Percentiles rank a stretch among this genome's conserved stretches.
These are phyloP conservation scores for Amblyjoppa proteus DNA, from an alignment of 2,888 invertebrate genomes.

Conservation along the genomic window DNA sequence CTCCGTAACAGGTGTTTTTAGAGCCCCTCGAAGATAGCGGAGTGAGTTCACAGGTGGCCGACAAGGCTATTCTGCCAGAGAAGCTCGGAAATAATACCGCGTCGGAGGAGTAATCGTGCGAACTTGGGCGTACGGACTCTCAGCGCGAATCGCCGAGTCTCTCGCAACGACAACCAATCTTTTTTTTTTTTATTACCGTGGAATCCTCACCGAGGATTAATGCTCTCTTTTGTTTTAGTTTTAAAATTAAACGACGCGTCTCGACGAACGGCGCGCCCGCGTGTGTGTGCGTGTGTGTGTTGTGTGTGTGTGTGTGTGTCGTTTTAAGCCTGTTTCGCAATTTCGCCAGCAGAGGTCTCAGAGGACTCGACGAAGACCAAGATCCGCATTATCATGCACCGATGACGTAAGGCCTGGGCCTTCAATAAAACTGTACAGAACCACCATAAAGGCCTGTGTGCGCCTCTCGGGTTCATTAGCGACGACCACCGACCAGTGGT, in stretches of 20 bases:
- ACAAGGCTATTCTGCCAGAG: not conserved
- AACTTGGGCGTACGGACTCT: not conserved
- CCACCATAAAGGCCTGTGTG: constrained; percentile 71
- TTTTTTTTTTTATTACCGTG: not conserved
- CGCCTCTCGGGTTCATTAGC: constrained; percentile 72
- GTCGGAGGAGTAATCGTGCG: not conserved
- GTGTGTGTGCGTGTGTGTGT: not conserved
- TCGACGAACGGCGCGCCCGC: not conserved
- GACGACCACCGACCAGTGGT: constrained; percentile 46
- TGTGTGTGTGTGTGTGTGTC: not conserved
- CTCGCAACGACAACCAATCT: not conserved
- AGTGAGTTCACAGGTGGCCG: constrained; percentile 64
- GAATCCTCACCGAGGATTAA: not conserved
- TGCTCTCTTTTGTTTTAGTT: not conserved
- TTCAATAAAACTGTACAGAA: constrained; percentile 73
- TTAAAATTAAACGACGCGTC: not conserved
- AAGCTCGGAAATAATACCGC: constrained; percentile 5
- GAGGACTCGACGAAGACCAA: constrained; percentile 4
- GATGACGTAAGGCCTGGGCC: constrained; percentile 60
- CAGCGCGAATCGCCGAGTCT: not conserved
- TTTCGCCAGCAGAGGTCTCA: constrained; percentile 56
- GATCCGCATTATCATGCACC: constrained; percentile 53
- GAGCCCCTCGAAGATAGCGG: constrained; percentile 32
- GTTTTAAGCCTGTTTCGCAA: constrained; percentile 20
- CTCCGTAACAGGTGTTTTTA: constrained; percentile 78